Evolutionary conservation across 2,113 vertebrate species (phyloP).

Genomic region (Eulemur rufifrons): DNA sequence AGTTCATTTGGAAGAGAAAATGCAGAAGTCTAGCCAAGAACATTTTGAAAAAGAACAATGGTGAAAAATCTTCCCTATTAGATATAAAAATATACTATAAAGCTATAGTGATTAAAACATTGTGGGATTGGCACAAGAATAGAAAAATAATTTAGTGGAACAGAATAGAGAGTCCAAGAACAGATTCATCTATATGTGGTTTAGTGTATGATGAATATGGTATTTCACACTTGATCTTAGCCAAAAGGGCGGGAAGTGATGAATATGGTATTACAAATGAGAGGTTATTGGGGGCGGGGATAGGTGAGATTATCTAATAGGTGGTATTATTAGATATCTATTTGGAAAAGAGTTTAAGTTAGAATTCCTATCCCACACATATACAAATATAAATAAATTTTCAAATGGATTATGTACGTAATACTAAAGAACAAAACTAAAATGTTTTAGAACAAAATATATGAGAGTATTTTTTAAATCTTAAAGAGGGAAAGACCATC

Average conservation of each 20-base stretch:
- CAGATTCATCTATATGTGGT: background rate
- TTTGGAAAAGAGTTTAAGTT: conserved; percentile 38
- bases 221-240: background rate
- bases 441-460: conserved; percentile 30
- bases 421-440: conserved; percentile 20
- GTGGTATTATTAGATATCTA: background rate
- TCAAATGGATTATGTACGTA: background rate
- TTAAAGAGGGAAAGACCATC: background rate
- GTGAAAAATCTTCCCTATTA: conserved; percentile 39
- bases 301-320: background rate
- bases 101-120: conserved; percentile 51
- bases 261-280: background rate
- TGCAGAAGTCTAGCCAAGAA: conserved; percentile 65
- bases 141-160: background rate
- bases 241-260: background rate
- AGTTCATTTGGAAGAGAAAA: conserved; percentile 66
- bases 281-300: background rate
- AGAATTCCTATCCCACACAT: background rate
- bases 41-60: conserved; percentile 67
- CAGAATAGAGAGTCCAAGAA: background rate
- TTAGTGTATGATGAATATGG: background rate
- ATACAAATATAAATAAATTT: background rate
- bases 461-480: background rate
- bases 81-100: conserved; percentile 64
- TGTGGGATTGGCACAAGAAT: conserved; percentile 17